These are phyloP conservation scores for Gymnobelideus leadbeateri DNA, from an alignment of 2,113 vertebrate species.

Conservation along the genomic window DNA sequence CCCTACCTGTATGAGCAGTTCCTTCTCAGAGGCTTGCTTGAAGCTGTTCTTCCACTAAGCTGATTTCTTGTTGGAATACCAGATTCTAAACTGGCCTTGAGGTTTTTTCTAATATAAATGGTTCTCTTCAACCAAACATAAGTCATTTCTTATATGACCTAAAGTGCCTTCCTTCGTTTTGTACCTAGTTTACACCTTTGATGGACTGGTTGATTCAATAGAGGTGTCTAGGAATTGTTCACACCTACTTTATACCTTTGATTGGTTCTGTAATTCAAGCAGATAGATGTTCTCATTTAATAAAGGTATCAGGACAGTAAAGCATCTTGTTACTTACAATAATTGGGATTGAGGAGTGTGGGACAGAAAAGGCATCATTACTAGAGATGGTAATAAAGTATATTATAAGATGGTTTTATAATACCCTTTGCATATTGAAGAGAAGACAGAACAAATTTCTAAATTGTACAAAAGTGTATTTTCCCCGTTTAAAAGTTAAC, in stretches of 20 bases:
- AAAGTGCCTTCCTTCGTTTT: not conserved
- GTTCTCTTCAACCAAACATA: not conserved
- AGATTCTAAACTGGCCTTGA: not conserved
- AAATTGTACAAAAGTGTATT: constrained; percentile 77
- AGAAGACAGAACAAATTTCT: constrained; percentile 76
- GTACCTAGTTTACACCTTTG: not conserved
- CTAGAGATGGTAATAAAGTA: not conserved
- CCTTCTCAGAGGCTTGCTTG: too few relatives aligned
- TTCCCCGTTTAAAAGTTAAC: constrained; percentile 73
- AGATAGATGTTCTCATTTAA: not conserved
- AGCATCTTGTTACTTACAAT: not conserved
- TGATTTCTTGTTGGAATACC: not conserved
- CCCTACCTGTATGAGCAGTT: too few relatives aligned
- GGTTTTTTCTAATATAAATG: not conserved
- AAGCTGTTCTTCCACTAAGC: too few relatives aligned
- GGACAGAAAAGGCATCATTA: not conserved
- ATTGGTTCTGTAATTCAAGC: not conserved
- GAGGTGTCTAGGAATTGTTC: not conserved
- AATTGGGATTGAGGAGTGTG: not conserved
- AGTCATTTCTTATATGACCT: not conserved
- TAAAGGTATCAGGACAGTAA: not conserved
- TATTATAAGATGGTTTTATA: constrained; percentile 75
- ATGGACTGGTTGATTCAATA: not conserved
- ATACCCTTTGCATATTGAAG: constrained; percentile 77
- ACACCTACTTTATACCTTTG: not conserved